phyloP scores from a whole-genome alignment of 2,113 vertebrate genomes.

The Ciconia stormi region DNA sequence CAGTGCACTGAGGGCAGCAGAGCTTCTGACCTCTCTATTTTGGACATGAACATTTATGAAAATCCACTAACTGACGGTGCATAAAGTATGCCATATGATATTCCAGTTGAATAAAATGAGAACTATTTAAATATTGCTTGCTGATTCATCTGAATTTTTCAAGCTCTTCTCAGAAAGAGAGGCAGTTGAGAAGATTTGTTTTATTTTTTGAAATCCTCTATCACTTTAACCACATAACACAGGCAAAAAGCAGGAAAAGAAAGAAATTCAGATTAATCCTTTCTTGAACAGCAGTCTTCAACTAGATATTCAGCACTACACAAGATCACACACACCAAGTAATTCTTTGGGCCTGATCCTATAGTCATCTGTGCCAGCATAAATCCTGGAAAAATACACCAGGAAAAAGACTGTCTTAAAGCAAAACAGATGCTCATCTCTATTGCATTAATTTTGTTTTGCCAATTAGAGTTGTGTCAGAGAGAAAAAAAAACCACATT shows the following conservation, averaged over 20 bases:
- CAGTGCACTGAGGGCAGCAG: fast-evolving
- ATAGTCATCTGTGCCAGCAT: not conserved
- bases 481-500: not conserved
- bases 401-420: not conserved
- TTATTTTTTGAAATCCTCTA: not conserved
- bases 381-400: not conserved
- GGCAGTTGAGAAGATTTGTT: not conserved
- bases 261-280: not conserved
- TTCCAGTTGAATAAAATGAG: not conserved
- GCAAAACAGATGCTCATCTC: not conserved
- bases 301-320: not conserved
- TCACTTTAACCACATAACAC: not conserved
- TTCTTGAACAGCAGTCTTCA: not conserved
- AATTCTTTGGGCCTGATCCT: not conserved
- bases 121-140: not conserved
- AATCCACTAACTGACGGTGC: not conserved
- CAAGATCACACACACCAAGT: not conserved
- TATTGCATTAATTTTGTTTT: conserved; percentile 5
- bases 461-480: not conserved
- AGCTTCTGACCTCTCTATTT: conserved; percentile 6
- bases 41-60: not conserved
- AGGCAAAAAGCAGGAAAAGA: not conserved
- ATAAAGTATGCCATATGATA: not conserved
- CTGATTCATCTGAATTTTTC: conserved; percentile 28
- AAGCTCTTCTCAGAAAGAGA: not conserved